phyloP scores from a whole-genome alignment of 2,113 vertebrate genomes.

The Nibea albiflora region DNA sequence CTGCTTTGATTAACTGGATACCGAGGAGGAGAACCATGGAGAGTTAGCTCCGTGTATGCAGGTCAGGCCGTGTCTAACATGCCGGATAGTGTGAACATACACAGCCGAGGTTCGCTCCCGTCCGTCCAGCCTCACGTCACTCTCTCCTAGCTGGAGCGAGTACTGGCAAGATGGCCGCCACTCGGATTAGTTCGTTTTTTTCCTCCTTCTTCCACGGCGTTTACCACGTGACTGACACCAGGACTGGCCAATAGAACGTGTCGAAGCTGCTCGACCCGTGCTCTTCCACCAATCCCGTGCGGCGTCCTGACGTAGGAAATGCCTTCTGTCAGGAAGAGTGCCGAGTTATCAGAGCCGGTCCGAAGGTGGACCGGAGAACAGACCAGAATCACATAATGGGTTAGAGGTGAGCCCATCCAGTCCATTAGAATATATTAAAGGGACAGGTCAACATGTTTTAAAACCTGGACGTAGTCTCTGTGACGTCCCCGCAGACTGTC shows the following conservation, averaged over 20 bases:
- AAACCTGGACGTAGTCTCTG: no score
- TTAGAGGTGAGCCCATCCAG: no score
- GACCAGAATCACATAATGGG: no score
- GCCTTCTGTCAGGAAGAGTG: no score
- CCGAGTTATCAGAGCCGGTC: no score
- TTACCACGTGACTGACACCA: conserved; percentile 45
- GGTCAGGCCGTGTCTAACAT: no score
- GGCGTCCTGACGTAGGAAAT: neutral
- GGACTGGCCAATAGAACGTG: conserved; percentile 46
- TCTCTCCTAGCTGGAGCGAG: conserved; percentile 72
- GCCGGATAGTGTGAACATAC: neutral
- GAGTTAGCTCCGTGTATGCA: neutral
- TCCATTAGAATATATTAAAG: no score
- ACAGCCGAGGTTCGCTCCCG: neutral
- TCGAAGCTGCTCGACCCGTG: neutral
- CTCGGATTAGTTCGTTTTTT: conserved; percentile 70
- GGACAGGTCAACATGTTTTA: no score
- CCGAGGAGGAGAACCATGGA: neutral
- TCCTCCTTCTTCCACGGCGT: conserved; percentile 24
- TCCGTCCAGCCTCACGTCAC: conserved; percentile 23
- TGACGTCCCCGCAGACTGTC: no score
- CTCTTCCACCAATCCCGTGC: conserved; percentile 50
- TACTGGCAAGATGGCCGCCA: conserved; percentile 86
- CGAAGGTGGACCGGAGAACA: no score
- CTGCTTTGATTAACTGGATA: neutral